A percentile compares a stretch with the other conserved stretches of the same genome.
Evolutionary conservation across 23 tunicate genomes (phyloP).

Genomic region (Trididemnum clinides): DNA sequence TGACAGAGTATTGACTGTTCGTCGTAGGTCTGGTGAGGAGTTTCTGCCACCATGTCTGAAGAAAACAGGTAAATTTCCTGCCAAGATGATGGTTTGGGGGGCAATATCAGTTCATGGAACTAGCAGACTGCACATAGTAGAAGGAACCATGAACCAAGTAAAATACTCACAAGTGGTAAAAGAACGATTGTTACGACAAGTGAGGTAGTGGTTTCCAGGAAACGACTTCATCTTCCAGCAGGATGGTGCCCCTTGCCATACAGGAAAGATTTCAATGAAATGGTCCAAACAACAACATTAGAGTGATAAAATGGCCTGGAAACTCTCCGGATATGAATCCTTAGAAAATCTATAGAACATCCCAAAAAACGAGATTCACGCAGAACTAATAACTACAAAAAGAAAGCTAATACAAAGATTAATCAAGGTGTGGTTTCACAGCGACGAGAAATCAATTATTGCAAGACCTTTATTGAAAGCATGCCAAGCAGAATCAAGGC

Average conservation of each 20-base stretch:
- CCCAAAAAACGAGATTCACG: neutral
- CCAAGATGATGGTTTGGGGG: too few species aligned
- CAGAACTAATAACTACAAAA: neutral
- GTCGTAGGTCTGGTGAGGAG: too few species aligned
- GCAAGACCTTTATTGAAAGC: neutral
- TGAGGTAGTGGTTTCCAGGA: neutral
- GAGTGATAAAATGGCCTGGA: neutral
- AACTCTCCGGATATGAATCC: neutral
- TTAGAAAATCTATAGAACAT: neutral
- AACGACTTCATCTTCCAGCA: neutral
- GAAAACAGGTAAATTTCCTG: too few species aligned
- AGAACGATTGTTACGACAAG: neutral
- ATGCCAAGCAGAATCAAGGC: slow-evolving; percentile 5
- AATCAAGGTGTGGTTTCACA: neutral
- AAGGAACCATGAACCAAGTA: too few species aligned
- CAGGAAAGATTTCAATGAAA: neutral
- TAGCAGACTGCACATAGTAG: too few species aligned
- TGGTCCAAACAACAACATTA: neutral
- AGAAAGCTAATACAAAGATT: neutral
- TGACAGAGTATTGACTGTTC: too few species aligned
- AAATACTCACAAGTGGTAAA: too few species aligned
- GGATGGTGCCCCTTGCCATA: neutral
- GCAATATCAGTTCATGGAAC: too few species aligned
- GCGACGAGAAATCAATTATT: neutral
- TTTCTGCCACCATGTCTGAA: too few species aligned